phyloP scores from a whole-genome alignment of 2,797 vertebrate genomes.

The Neosilurus hyrtlii region DNA sequence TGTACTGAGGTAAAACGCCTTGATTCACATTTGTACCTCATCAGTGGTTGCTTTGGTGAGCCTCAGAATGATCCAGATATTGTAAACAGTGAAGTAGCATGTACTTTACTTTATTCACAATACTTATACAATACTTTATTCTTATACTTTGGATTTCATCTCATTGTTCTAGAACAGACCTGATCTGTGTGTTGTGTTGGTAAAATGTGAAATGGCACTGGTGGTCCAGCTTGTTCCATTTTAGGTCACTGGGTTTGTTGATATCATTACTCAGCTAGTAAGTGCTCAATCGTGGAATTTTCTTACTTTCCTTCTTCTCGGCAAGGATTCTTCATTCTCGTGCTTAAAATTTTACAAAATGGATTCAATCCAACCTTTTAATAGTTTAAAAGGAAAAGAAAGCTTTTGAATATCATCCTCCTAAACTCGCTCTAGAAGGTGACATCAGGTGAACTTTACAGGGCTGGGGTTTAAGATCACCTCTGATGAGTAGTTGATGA shows the following conservation, averaged over 20 bases:
- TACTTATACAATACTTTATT: too few relatives aligned
- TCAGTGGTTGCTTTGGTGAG: background rate
- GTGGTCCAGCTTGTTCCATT: constrained; percentile 39
- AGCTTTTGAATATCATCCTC: background rate
- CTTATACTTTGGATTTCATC: background rate
- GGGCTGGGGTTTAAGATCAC: background rate
- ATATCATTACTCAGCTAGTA: constrained; percentile 21
- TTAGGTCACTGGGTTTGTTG: constrained; percentile 23
- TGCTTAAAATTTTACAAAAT: background rate
- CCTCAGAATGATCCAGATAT: background rate
- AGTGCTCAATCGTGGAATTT: constrained; percentile 29
- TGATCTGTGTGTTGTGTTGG: background rate
- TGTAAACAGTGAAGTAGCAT: background rate
- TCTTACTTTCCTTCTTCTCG: constrained; percentile 18
- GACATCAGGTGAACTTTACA: constrained; percentile 12
- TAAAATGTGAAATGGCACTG: constrained; percentile 7
- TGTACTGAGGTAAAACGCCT: background rate
- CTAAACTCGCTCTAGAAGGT: constrained; percentile 5
- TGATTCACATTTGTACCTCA: background rate
- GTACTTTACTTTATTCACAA: too few relatives aligned
- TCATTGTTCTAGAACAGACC: background rate
- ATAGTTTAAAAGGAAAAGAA: background rate
- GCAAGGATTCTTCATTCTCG: constrained; percentile 9
- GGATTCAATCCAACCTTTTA: constrained; percentile 5
- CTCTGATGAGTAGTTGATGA: constrained; percentile 14